Conservation (phyloP, 1,140 invertebrate genomes). For the Chironomus tepperi region DNA sequence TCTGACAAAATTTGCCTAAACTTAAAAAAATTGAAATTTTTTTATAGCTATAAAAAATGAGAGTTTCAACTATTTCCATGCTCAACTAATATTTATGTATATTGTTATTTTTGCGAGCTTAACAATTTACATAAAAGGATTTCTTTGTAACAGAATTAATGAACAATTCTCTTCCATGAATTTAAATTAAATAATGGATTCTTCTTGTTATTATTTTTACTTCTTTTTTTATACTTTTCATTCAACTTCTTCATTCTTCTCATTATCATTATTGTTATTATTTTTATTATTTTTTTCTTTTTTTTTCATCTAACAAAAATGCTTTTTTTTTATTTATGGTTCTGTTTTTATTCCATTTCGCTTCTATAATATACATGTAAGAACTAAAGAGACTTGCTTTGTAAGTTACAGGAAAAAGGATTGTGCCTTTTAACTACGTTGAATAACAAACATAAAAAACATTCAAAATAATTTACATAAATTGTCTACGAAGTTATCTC, state of each 20-base stretch:
- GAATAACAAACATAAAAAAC: neutral
- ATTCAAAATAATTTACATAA: neutral
- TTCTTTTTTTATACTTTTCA: neutral
- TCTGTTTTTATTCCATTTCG: slow-evolving; percentile 4
- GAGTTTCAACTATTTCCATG: too few species aligned
- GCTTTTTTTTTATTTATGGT: neutral
- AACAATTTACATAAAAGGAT: neutral
- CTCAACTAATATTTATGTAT: too few species aligned
- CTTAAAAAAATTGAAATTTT: too few species aligned
- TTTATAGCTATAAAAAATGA: too few species aligned
- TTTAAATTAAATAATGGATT: neutral
- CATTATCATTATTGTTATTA: too few species aligned
- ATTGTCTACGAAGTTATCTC: too few species aligned
- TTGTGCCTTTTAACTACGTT: neutral
- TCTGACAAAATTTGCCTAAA: too few species aligned
- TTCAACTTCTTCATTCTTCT: too few species aligned
- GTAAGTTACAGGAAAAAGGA: neutral
- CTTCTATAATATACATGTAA: neutral
- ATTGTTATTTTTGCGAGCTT: too few species aligned
- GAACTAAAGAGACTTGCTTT: neutral
- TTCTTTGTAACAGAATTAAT: neutral
- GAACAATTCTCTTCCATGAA: slow-evolving; percentile 7
- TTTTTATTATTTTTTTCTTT: slow-evolving; percentile 1
- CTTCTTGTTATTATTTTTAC: neutral
- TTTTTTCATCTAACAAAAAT: too few species aligned